Evolutionary conservation across 2,888 invertebrate genomes (phyloP).

Genomic region (Lepeophtheirus nordmannii): DNA sequence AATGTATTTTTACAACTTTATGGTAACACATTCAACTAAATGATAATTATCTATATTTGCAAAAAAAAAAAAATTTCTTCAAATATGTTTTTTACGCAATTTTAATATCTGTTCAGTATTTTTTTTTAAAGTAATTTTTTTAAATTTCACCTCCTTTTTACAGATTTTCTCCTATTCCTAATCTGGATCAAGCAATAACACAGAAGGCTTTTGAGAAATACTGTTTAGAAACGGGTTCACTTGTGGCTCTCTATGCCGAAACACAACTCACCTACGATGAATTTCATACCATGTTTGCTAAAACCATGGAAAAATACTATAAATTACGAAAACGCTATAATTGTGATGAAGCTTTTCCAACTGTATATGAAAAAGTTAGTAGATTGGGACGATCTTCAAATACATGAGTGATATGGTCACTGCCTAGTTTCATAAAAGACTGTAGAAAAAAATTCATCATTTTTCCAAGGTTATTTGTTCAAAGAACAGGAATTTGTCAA

Average conservation of each 20-base stretch:
- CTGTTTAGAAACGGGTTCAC: not conserved
- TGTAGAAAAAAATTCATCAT: too few species aligned
- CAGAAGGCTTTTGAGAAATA: slow-evolving; percentile 12
- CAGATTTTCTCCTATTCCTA: slow-evolving; percentile 13
- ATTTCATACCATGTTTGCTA: slow-evolving; percentile 53
- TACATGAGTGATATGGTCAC: not conserved
- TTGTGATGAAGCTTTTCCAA: slow-evolving; percentile 57
- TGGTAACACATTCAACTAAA: too few species aligned
- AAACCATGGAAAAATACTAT: slow-evolving; percentile 11
- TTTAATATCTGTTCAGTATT: too few species aligned
- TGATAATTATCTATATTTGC: too few species aligned
- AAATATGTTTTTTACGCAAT: too few species aligned
- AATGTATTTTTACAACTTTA: too few species aligned
- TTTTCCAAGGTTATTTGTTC: too few species aligned
- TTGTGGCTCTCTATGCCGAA: slow-evolving; percentile 56
- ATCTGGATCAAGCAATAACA: not conserved
- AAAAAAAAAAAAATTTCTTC: too few species aligned
- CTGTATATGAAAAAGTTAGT: slow-evolving; percentile 58
- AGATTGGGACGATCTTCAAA: slow-evolving; percentile 34
- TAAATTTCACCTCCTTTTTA: not conserved
- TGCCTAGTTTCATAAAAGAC: too few species aligned
- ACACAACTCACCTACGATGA: slow-evolving; percentile 55
- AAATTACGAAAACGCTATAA: slow-evolving; percentile 4
- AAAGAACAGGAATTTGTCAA: too few species aligned
- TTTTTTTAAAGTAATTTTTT: too few species aligned